Conservation (phyloP, 2,113 vertebrate genomes). For the Zeus faber region DNA sequence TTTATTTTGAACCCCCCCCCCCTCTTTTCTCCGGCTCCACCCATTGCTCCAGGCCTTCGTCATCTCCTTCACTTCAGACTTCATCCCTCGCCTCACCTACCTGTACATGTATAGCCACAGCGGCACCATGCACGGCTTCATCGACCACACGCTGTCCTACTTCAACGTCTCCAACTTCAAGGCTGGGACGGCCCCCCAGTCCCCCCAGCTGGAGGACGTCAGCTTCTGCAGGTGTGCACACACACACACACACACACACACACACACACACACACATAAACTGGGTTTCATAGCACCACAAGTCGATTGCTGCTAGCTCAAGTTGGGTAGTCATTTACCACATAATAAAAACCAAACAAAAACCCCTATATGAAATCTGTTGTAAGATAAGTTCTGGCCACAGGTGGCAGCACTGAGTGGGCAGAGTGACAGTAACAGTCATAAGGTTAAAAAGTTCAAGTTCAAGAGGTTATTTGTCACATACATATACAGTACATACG, state of each 20-base stretch:
- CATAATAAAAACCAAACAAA: too few species aligned
- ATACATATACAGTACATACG: too few species aligned
- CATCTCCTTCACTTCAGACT: constrained; percentile 94
- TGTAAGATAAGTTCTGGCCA: too few species aligned
- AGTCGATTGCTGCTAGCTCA: too few species aligned
- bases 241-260: constrained; percentile 2
- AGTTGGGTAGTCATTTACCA: too few species aligned
- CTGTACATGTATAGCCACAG: constrained; percentile 90
- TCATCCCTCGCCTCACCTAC: constrained; percentile 94
- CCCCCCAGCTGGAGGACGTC: constrained; percentile 75
- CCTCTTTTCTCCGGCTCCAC: constrained; percentile 11
- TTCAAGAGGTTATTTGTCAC: too few species aligned
- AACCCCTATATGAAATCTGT: too few species aligned
- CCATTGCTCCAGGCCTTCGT: constrained; percentile 93
- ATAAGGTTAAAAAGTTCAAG: too few species aligned
- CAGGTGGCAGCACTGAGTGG: too few species aligned
- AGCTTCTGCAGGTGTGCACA: constrained; percentile 86
- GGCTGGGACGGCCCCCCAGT: constrained; percentile 79
- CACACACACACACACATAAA: neutral
- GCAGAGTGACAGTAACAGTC: too few species aligned
- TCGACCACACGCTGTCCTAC: constrained; percentile 94
- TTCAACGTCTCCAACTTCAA: constrained; percentile 93
- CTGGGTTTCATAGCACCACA: neutral
- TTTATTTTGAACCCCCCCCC: too few species aligned
- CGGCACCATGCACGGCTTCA: constrained; percentile 93